Base-by-base conservation (phyloP, 2,888 invertebrate genomes). In the Ophion ellenae region DNA sequence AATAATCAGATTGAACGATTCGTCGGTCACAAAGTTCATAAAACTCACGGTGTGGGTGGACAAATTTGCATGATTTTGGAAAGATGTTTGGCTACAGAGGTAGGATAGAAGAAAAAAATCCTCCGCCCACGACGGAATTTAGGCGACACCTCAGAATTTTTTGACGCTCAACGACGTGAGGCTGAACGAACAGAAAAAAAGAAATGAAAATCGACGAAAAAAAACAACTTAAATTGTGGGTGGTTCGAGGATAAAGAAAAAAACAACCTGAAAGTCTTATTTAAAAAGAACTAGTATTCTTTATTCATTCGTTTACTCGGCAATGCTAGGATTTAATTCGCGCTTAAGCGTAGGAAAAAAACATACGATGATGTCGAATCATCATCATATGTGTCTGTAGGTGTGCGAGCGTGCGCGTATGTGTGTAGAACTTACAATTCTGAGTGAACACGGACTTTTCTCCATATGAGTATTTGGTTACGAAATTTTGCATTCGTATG, bases 11-110 rank as follows among this genome's bases (percentile, higher is more conserved):
- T 74, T 11, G 28, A 75, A 69, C 17, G 9, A 66, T 57, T 67
- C 64, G n/a, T 64, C 47, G 36, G 11, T 4, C 53, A 17, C 1
- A 53, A 53, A 17, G 53, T 53, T 53, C 17, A 17, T 53, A 53
- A 53, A 59, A 87, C 92, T 91, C 86, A 93, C 93, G 89, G 89
- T 14, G 88, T 76, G 61, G 89, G 57, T 40, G 88, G 82, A 84
- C 92, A 91, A 85, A 93, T 92, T 83, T 93, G 90, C 93, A 93
- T 93, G 80, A 82, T 91, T 83, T 77, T 70, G 57, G 66, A 10
- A 28, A 53, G 45, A 66, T 53, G n/a, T 20, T 6, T 20, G 20
- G 36, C 57, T 2, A 24, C 6, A 11, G 9, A 53, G 17, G n/a
- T 45, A 14, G 24, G 14, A 32, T 40, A 20, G 24, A 40, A 67